A percentile compares a stretch with the other conserved stretches of the same genome.
These are phyloP conservation scores for Medauroidea extradentata DNA, from an alignment of 1,140 invertebrate species.

Conservation along the genomic window DNA sequence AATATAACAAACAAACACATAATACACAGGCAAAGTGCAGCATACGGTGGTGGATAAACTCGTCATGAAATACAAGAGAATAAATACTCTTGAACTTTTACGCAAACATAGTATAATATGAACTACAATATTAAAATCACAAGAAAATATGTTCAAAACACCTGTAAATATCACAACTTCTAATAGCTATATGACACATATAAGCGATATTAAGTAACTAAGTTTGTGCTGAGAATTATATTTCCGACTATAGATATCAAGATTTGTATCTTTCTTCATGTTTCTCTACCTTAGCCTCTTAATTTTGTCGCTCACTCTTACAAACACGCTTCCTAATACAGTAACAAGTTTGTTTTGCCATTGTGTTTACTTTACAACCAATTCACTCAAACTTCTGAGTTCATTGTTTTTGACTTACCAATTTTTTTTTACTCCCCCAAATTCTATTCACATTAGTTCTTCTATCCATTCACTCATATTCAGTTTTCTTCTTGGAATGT, in stretches of 20 bases:
- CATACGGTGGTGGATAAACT: not conserved
- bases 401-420: not conserved
- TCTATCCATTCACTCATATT: not conserved
- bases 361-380: not conserved
- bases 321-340: constrained; percentile 1
- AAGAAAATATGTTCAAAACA: not conserved
- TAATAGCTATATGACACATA: not conserved
- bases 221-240: constrained; percentile 11
- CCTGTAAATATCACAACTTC: not conserved
- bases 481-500: constrained; percentile 1
- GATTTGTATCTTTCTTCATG: not conserved
- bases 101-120: not conserved
- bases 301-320: not conserved
- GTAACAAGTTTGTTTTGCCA: not conserved
- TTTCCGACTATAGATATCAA: constrained; percentile 4
- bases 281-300: not conserved
- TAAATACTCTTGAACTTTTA: not conserved
- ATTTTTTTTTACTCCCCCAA: not conserved
- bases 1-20: constrained; percentile 6
- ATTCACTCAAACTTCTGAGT: not conserved
- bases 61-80: not conserved
- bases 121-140: not conserved
- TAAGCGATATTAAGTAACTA: not conserved
- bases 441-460: not conserved
- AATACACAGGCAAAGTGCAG: not conserved